Evolutionary conservation across 2,797 vertebrate species (phyloP), one percentile per base, ranked within the genome.

Genomic region (Amazonetta brasiliensis): DNA sequence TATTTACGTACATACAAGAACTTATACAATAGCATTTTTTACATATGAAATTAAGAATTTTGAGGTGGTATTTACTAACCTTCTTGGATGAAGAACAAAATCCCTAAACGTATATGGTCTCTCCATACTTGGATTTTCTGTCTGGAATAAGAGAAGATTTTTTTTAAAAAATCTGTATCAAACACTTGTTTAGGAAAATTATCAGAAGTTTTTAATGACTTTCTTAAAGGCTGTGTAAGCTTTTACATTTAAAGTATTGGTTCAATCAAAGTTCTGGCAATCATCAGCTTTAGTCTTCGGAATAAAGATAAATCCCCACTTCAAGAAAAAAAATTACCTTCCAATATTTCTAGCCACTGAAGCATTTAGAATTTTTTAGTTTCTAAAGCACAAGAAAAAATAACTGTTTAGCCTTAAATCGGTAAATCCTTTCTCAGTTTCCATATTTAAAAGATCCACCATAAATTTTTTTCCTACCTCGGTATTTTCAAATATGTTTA

Each of bases 41-140:
- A 89, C 59, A 80, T 33, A 89, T 1, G 23, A 46, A 92, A 78
- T 6, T 21, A 63, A 62, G n/a, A 41, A 83, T 52, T 84, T 69
- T 50, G 84, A 72, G 0, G 7, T 16, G 18, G 31, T 50, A 87
- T 66, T 95, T 94, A 98, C 98, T 95, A 94, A 99, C 99, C 99
- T 99, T 98, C 99, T 98, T 59, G 99, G 99, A 94, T 99, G 99
- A 98, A 99, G 99, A 96, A 99, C 98, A 98, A 99, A 99, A 98
- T 99, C 99, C 98, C 99, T 99, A 98, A 99, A 99, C 23, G 99
- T 99, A 97, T 99, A 99, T 82, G 99, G 99, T 97, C 99, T 99
- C 97, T 99, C 99, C 96, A 98, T 97, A 95, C 98, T 98, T 95
- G 99, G 99, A 97, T 99, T 99, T 98, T 99, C 99, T 97, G 99